These are phyloP conservation scores for Agrochola lota DNA, from an alignment of 2,888 invertebrate genomes.

Conservation along the genomic window DNA sequence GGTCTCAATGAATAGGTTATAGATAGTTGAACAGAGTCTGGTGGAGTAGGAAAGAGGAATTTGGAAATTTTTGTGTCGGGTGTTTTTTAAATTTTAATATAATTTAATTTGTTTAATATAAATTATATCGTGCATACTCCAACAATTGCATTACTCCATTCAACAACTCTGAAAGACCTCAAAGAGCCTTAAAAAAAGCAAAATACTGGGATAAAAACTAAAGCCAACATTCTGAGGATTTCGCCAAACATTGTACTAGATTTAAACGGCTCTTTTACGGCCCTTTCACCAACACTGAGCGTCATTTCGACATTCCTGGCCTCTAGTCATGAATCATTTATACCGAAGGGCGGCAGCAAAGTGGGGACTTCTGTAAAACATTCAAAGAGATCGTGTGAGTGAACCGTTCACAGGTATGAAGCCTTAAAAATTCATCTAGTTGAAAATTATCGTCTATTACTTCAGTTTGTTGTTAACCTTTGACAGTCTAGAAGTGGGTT, in stretches of 20 bases:
- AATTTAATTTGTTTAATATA: neutral
- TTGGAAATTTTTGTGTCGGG: too few relatives aligned
- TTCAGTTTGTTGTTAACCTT: constrained; percentile 28
- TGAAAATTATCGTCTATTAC: constrained; percentile 66
- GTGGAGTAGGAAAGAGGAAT: too few relatives aligned
- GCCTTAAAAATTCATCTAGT: constrained; percentile 66
- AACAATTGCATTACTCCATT: neutral
- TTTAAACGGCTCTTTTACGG: constrained; percentile 54
- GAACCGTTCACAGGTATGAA: constrained; percentile 62
- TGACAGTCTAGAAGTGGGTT: neutral
- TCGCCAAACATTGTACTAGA: constrained; percentile 24
- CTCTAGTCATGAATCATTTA: constrained; percentile 79
- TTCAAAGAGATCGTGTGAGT: constrained; percentile 69
- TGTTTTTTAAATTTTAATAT: too few relatives aligned
- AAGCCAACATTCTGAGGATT: constrained; percentile 13
- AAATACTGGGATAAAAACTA: constrained; percentile 10
- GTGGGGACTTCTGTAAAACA: constrained; percentile 74
- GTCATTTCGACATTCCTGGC: constrained; percentile 58
- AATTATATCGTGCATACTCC: neutral
- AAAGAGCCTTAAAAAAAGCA: neutral
- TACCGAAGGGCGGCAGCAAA: constrained; percentile 70
- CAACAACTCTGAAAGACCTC: neutral
- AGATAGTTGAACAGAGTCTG: too few relatives aligned
- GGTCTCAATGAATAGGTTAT: too few relatives aligned
- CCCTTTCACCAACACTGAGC: constrained; percentile 54